Conservation (phyloP, 1,140 invertebrate species). For the Lordiphosa collinella region DNA sequence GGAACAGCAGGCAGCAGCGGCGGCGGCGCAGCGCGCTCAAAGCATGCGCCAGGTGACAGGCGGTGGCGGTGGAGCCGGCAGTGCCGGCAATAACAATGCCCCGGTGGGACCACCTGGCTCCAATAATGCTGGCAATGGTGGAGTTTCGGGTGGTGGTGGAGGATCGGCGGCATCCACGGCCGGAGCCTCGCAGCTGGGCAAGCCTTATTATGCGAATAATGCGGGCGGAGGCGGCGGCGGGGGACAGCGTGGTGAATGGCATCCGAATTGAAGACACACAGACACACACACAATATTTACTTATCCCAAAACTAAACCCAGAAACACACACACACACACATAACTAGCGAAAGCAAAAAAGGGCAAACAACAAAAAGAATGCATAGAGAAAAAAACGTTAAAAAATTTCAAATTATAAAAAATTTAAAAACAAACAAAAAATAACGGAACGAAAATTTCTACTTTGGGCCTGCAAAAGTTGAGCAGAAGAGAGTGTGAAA, state of each 20-base stretch:
- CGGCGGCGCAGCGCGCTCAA: slow-evolving; percentile 65
- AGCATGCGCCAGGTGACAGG: slow-evolving; percentile 74
- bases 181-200: slow-evolving; percentile 59
- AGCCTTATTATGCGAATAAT: slow-evolving; percentile 77
- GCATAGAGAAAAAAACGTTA: slow-evolving; percentile 19
- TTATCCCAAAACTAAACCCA: slow-evolving; percentile 19
- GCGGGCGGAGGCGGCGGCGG: slow-evolving; percentile 51
- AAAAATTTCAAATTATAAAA: slow-evolving; percentile 8
- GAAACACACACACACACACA: slow-evolving; percentile 7
- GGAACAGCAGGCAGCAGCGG: slow-evolving; percentile 63
- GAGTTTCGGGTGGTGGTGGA: slow-evolving; percentile 49
- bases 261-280: slow-evolving; percentile 50
- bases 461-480: neutral
- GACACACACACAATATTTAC: slow-evolving; percentile 35
- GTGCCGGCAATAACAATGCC: slow-evolving; percentile 50
- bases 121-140: slow-evolving; percentile 43
- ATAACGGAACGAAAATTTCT: slow-evolving; percentile 4
- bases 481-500: slow-evolving; percentile 2
- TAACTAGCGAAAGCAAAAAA: slow-evolving; percentile 16
- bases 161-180: slow-evolving; percentile 34
- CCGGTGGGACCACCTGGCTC: slow-evolving; percentile 54
- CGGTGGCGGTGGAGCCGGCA: slow-evolving; percentile 42
- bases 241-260: slow-evolving; percentile 68
- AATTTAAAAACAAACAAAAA: slow-evolving; percentile 10
- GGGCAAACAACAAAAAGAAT: slow-evolving; percentile 9